Base-by-base conservation (phyloP, 2,797 vertebrate species). In the Acanthiza pusilla region DNA sequence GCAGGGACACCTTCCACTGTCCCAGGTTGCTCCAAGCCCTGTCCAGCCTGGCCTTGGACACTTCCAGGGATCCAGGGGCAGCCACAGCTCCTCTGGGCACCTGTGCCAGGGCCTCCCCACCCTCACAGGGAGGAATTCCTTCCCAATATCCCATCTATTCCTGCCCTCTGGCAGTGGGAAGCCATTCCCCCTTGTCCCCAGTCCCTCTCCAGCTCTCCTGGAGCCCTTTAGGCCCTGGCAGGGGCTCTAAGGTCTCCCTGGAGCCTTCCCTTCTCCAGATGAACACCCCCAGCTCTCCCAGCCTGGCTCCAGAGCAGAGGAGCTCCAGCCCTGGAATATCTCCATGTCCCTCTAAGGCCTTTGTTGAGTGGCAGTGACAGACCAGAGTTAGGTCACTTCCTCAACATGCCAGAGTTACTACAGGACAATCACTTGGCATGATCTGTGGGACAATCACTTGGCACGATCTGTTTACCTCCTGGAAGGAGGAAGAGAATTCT, bases 361-460 rank as follows among this genome's bases (percentile, higher is more conserved):
- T 61, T 54, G 30, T 5, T 67, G 40, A 13, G n/a, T 16, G 30
- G 54, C 40, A 67, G 2, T 42, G 42, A 54, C 62, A 67, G 61
- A 47, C 8, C 20, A 60, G 47, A 18, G 7, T 63, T 47, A 34
- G 53, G 61, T 47, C 47, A 27, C 47, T 19, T 11, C 17, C 17
- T 22, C 21, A 18, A 4, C 11, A 2, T 0, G 1, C 21, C 68
- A 6, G 29, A 40, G 47, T 30, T 9, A 9, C 47, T 0, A 0
- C 1, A 5, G 47, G 29, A 48, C 40, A 34, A 25, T 18, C 40
- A 54, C 55, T 19, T 36, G 61, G 54, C 13, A 47, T 40, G 4
- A 26, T 19, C 32, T 22, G 1, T 23, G n/a, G 47, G 29, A 48
- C 40, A 34, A 25, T 18, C 40, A 54, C 55, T 19, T 36, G 61